These are phyloP conservation scores for Torymus texanus DNA, from an alignment of 2,888 invertebrate species.

Conservation along the genomic window DNA sequence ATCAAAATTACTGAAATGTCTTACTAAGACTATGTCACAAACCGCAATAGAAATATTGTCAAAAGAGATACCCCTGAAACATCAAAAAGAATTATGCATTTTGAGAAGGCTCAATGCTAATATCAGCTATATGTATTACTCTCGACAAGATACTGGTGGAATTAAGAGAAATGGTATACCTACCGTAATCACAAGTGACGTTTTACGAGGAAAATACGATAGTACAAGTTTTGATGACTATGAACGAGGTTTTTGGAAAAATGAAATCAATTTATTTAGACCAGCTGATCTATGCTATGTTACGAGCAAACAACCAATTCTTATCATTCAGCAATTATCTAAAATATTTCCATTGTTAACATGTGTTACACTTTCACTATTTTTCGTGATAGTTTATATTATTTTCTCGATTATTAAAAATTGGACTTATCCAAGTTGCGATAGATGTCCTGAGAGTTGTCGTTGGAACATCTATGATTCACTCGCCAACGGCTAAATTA, in stretches of 20 bases:
- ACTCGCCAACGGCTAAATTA: not conserved
- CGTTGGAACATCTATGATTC: slow-evolving; percentile 5
- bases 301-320: not conserved
- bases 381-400: not conserved
- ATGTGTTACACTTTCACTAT: not conserved
- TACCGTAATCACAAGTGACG: not conserved
- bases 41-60: too few relatives aligned
- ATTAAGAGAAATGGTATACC: not conserved
- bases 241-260: not conserved
- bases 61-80: not conserved
- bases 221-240: not conserved
- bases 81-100: not conserved
- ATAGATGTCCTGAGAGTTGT: not conserved
- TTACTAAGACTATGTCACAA: too few relatives aligned
- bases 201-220: not conserved
- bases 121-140: not conserved
- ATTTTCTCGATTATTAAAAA: not conserved
- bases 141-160: not conserved
- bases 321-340: not conserved
- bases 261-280: not conserved
- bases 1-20: not conserved
- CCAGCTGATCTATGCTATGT: not conserved
- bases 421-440: not conserved
- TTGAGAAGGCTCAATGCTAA: not conserved
- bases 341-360: slow-evolving; percentile 2